Evolutionary conservation across 2,113 vertebrate genomes (phyloP), one percentile per base, ranked within the genome.

Genomic region (Nibea albiflora): DNA sequence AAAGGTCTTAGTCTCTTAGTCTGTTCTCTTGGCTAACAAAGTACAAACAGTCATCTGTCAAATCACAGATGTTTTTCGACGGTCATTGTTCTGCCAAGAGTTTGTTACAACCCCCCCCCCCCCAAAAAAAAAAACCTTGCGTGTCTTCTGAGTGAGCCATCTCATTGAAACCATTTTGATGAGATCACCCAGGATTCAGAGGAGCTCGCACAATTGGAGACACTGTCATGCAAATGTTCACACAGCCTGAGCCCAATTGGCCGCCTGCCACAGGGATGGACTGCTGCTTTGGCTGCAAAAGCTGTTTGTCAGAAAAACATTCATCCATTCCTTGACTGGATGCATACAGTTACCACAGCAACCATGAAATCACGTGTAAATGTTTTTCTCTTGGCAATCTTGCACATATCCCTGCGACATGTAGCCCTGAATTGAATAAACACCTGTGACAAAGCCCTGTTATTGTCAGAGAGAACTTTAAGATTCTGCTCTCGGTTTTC

Each of bases 151-250:
- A 46, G 49, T 2, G 2, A 53, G 26, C 7, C 20, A 12, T 69
- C 14, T 39, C 0, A 3, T 28, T 2, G 12, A 61, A 70, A 65
- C 15, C 12, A 1, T 54, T 44, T 35, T 42, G 72, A 52, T 58
- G 3, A 24, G 11, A 54, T 80, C 35, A 1, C 1, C 4, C 16
- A 19, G 69, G 9, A 35, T 42, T 58, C 14, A 19, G 26, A 39
- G 4, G 39, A 58, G 44, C 11, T 57, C 17, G 3, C 11, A 71
- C 76, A 72, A 12, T 35, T 3, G 5, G 14, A 54, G 39, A 61
- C 20, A 14, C 22, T 61, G 76, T 75, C 76, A 56, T 67, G 62
- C 66, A 58, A 85, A 74, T 70, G 64, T 39, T 66, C 35, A 78
- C 67, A 53, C 16, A n/a, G 53, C n/a, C 24, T 64, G 69, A 53